Base-by-base conservation (phyloP, 2,888 invertebrate genomes). In the Iselma pallidipennis region DNA sequence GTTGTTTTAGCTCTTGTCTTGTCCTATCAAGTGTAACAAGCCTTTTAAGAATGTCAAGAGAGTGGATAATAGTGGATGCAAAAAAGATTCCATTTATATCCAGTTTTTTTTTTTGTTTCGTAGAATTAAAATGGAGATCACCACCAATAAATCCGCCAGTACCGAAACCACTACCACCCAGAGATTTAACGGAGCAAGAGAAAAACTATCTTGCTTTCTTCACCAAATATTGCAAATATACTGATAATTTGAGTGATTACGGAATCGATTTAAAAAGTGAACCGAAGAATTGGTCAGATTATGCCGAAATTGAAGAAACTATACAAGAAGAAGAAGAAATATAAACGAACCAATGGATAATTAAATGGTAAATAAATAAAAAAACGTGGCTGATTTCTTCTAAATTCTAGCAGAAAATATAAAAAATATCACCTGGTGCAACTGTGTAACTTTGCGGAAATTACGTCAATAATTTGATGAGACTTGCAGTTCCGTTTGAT, bases 141-240 rank as follows among this genome's bases (percentile, higher is more conserved):
- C 74, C 74, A 0, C 76, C 78, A n/a, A 57, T 70, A 4, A 75
- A 74, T 29, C 74, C 72, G 9, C 66, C 69, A 12, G 68, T 72
- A 33, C 66, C 63, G 2, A 63, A 65, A 9, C 67, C 71, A 6
- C 66, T 67, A 7, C 75, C 75, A 14, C 73, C 74, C 0, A 66
- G 77, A 33, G 60, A 67, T 9, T 65, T 79, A 7, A 78, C 79
- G 0, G 66, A 66, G 28, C 64, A 65, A 6, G 79, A 80, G 66
- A 66, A 66, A 14, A 77, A 78, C 25, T 76, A 76, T 60, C 67
- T 80, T 53, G 71, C 72, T 14, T 78, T 69, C 59, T 80, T 80
- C 65, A 77, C 77, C 1, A 76, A 78, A 56, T 78, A 72, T 62
- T 78, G 79, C 59, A 66, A 71, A 51, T 66, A 67, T 31, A 71